phyloP scores from a whole-genome alignment of 2,113 vertebrate genomes.

The Mormyrus lacerda region DNA sequence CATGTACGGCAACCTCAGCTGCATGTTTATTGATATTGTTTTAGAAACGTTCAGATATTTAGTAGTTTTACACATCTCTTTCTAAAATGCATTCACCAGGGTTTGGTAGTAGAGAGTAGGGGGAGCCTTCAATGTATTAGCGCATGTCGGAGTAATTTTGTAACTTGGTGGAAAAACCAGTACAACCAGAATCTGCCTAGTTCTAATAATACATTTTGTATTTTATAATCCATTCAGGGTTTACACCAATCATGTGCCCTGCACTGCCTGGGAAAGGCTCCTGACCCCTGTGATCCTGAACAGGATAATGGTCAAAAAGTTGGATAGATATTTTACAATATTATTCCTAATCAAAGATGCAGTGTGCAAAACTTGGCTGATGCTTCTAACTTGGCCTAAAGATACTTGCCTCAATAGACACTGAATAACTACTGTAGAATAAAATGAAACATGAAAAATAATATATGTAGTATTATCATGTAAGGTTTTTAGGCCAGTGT shows the following conservation, averaged over 20 bases:
- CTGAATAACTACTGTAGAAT: background rate
- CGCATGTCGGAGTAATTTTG: background rate
- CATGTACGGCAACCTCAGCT: background rate
- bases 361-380: background rate
- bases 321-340: background rate
- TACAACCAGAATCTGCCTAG: background rate
- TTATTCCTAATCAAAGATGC: background rate
- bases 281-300: background rate
- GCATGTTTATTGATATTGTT: background rate
- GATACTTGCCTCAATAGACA: background rate
- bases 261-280: background rate
- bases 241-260: background rate
- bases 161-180: background rate
- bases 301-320: background rate
- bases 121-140: background rate
- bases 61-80: background rate
- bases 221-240: background rate
- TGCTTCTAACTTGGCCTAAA: background rate
- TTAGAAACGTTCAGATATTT: no score
- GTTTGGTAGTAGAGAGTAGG: background rate
- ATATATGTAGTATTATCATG: background rate
- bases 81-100: background rate
- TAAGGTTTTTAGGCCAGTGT: background rate
- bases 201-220: background rate
- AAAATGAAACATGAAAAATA: no score